phyloP scores from a whole-genome alignment of 2,797 vertebrate species.

The Leptatherina wallacei region DNA sequence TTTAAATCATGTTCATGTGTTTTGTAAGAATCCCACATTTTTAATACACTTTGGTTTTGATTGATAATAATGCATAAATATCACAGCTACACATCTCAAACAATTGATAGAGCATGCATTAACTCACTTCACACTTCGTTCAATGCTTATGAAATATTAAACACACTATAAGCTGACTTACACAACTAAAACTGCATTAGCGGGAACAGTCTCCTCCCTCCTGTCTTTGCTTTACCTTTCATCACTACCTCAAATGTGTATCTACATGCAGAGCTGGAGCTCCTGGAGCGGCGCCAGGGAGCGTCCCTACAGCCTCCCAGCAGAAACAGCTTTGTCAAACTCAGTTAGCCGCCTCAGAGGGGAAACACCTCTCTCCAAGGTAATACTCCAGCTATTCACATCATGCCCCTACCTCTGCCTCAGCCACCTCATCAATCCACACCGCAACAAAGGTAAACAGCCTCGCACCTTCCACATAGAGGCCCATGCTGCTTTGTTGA shows the following conservation, averaged over 20 bases:
- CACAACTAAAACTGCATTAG: slow-evolving; percentile 36
- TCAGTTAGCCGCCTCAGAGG: slow-evolving; percentile 76
- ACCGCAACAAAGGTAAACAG: slow-evolving; percentile 83
- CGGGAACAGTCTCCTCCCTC: slow-evolving; percentile 33
- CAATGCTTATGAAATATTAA: slow-evolving; percentile 35
- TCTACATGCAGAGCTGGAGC: slow-evolving; percentile 48
- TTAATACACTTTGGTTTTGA: background rate
- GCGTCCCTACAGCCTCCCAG: slow-evolving; percentile 66
- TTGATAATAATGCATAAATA: slow-evolving; percentile 16
- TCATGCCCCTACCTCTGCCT: slow-evolving; percentile 71
- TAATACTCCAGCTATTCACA: slow-evolving; percentile 78
- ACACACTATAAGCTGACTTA: slow-evolving; percentile 27
- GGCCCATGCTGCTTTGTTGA: slow-evolving; percentile 75
- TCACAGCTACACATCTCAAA: slow-evolving; percentile 6
- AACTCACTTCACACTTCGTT: slow-evolving; percentile 16
- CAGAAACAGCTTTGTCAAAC: slow-evolving; percentile 82
- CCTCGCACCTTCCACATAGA: slow-evolving; percentile 67
- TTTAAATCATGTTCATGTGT: background rate
- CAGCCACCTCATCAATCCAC: slow-evolving; percentile 78
- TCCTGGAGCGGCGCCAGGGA: slow-evolving; percentile 67
- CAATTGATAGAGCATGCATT: slow-evolving; percentile 12
- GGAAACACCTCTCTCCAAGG: slow-evolving; percentile 72
- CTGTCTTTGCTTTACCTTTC: slow-evolving; percentile 54
- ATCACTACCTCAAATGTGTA: slow-evolving; percentile 62
- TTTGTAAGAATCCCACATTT: background rate